Evolutionary conservation across 2,888 invertebrate genomes (phyloP).

Genomic region (Julus scandinavius): DNA sequence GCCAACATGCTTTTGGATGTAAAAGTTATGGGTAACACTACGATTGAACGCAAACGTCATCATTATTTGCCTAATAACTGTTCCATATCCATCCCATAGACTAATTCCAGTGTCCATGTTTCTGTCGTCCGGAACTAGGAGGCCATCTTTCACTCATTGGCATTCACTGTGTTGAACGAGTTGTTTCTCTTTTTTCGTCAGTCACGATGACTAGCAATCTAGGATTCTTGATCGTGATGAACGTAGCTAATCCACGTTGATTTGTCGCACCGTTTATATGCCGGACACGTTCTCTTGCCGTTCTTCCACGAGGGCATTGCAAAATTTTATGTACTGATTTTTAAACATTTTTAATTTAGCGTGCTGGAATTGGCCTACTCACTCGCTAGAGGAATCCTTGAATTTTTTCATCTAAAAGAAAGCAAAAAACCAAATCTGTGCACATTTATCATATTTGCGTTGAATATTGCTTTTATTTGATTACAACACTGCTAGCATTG

Average conservation of each 20-base stretch:
- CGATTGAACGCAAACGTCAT: neutral
- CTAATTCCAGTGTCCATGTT: neutral
- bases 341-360: no score
- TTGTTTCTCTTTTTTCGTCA: neutral
- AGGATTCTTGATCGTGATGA: neutral
- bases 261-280: neutral
- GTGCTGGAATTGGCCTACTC: neutral
- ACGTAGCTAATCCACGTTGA: neutral
- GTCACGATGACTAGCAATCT: neutral
- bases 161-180: neutral
- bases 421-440: no score
- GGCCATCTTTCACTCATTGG: neutral
- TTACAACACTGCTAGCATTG: no score
- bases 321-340: neutral
- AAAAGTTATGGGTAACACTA: no score
- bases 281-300: neutral
- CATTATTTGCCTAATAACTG: constrained; percentile 1
- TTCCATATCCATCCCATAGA: neutral
- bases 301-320: neutral
- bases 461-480: no score
- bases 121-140: neutral
- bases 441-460: no score
- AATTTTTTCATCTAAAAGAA: no score
- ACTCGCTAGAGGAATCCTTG: neutral
- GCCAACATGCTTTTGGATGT: no score